Evolutionary conservation across 2,797 vertebrate genomes (phyloP).

Genomic region (Phrynocephalus vlangalii): DNA sequence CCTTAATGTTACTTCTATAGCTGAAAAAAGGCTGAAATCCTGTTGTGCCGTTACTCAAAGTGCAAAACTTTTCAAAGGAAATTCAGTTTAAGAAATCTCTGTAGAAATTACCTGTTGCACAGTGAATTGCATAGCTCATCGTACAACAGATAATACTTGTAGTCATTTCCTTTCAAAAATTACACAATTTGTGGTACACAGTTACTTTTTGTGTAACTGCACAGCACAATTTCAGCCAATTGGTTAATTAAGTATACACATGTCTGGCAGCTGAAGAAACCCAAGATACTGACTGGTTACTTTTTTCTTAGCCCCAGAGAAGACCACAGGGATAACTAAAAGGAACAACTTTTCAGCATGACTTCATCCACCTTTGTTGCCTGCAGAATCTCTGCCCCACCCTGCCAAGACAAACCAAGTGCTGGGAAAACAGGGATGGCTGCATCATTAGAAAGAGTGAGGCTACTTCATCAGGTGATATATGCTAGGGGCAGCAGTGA

Average conservation of each 20-base stretch:
- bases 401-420: background rate
- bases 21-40: background rate
- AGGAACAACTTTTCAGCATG: background rate
- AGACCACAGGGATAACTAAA: background rate
- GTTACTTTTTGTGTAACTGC: too few relatives aligned
- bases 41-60: too few relatives aligned
- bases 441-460: background rate
- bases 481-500: background rate
- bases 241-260: background rate
- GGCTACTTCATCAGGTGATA: background rate
- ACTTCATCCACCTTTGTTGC: background rate
- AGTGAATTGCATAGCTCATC: too few relatives aligned
- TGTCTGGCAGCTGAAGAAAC: background rate
- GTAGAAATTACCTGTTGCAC: too few relatives aligned
- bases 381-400: background rate
- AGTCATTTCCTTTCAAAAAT: too few relatives aligned
- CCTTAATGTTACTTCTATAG: background rate
- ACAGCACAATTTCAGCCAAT: too few relatives aligned
- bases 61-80: too few relatives aligned
- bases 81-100: too few relatives aligned
- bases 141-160: too few relatives aligned
- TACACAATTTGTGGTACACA: too few relatives aligned
- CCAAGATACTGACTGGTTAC: background rate
- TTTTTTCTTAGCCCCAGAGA: background rate
- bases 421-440: background rate